Base-by-base conservation (phyloP, 2,113 vertebrate species). In the Sula dactylatra region DNA sequence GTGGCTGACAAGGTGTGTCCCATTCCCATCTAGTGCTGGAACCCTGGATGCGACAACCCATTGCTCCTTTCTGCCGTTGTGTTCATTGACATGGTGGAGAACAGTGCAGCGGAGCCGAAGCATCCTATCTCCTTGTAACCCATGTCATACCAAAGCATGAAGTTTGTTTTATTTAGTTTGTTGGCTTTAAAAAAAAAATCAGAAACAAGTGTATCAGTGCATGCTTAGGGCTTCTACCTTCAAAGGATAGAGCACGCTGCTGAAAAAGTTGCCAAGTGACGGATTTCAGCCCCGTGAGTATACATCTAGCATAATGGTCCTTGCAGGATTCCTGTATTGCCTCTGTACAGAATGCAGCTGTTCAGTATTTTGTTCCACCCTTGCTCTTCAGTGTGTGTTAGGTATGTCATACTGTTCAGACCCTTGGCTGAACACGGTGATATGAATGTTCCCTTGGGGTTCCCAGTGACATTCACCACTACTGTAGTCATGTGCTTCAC, bases 31-130 rank as follows among this genome's bases (percentile, higher is more conserved):
- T 15, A 1, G 9, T 14, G 7, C 9, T 58, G 56, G 55, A 34
- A 42, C 19, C 16, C 38, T 80, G 58, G 45, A 2, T 56, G 45
- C 19, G 67, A 4, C 34, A 85, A 26, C 65, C 56, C 61, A 0
- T 61, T 44, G 2, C 27, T 86, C 11, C 84, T 80, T 36, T 36
- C 69, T 81, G 52, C 20, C 2, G 0, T 40, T 42, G 45, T 21
- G n/a, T 42, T 72, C 0, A 0, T 6, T 61, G 55, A 11, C 7
- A 0, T 45, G 44, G 38, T 29, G 27, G 66, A 62, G 47, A 47
- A 17, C 56, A 62, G 47, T 25, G 29, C 26, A 56, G 19, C 11
- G 27, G n/a, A 83, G 78, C 69, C 73, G 78, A 47, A 62, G 24
- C 27, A 54, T 38, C 73, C 6, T 3, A 2, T 58, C 34, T 82